phyloP scores from a whole-genome alignment of 2,888 invertebrate genomes.

The Pristionchus exspectatus region DNA sequence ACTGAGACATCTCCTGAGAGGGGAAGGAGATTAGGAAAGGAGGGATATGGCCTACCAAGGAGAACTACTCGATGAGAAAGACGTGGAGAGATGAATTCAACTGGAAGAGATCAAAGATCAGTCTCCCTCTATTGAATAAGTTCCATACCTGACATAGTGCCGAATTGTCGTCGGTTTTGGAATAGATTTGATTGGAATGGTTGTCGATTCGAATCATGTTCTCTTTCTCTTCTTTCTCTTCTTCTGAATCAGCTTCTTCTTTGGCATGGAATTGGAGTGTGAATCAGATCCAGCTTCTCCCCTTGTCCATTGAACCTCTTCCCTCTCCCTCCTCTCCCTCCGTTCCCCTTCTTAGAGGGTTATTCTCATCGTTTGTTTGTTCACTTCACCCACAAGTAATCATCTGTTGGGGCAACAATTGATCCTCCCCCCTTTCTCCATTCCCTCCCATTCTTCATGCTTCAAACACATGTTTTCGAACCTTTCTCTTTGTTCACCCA shows the following conservation, averaged over 20 bases:
- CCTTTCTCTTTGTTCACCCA: neutral
- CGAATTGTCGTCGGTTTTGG: neutral
- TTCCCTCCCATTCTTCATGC: slow-evolving; percentile 6
- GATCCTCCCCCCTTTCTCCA: slow-evolving; percentile 8
- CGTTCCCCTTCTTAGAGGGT: slow-evolving; percentile 47
- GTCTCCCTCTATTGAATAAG: neutral
- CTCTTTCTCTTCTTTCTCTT: neutral
- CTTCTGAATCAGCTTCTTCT: slow-evolving; percentile 44
- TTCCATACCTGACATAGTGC: neutral
- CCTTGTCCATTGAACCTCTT: slow-evolving; percentile 37
- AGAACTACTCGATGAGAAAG: slow-evolving; percentile 6
- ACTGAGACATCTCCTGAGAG: slow-evolving; percentile 38
- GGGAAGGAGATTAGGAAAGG: neutral
- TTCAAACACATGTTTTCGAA: slow-evolving; percentile 13
- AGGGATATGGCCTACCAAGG: neutral
- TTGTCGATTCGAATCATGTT: neutral
- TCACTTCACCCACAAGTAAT: slow-evolving; percentile 48
- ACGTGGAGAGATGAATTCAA: neutral
- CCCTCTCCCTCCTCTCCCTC: neutral
- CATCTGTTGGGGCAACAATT: slow-evolving; percentile 47
- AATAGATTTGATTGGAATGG: slow-evolving; percentile 39
- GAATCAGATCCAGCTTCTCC: slow-evolving; percentile 26
- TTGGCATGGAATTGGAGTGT: slow-evolving; percentile 33
- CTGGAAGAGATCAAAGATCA: slow-evolving; percentile 32
- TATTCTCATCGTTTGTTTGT: slow-evolving; percentile 49